A percentile compares a stretch with the other conserved stretches of the same genome.
Conservation (phyloP, 2,113 vertebrate species). For the Colaptes auratus region DNA sequence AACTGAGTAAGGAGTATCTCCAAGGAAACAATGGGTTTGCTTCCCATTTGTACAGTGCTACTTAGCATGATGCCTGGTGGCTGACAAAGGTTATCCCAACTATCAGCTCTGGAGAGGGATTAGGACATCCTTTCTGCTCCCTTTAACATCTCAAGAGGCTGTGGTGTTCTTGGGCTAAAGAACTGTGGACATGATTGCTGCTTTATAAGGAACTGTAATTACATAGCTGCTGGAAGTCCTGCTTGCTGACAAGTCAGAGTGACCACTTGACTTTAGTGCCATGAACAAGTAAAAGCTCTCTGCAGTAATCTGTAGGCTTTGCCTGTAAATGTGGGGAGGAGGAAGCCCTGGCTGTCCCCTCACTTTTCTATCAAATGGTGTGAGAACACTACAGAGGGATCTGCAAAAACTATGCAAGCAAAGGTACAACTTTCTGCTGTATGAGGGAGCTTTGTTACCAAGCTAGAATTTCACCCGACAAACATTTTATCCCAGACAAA, state of each 20-base stretch:
- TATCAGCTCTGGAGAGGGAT: neutral
- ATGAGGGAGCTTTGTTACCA: neutral
- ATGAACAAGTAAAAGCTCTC: neutral
- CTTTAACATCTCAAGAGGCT: neutral
- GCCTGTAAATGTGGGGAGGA: neutral
- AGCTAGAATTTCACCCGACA: neutral
- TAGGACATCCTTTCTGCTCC: slow-evolving; percentile 13
- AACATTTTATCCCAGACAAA: neutral
- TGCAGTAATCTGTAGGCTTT: neutral
- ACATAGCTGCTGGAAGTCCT: neutral
- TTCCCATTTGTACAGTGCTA: neutral
- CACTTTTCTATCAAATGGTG: neutral
- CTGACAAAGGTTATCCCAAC: neutral
- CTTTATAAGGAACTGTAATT: neutral
- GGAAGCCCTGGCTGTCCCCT: neutral
- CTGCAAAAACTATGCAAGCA: neutral
- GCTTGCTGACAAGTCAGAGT: neutral
- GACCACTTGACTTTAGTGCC: neutral
- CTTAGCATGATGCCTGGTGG: neutral
- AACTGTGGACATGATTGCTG: neutral
- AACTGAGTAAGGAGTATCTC: neutral
- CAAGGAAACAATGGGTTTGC: neutral
- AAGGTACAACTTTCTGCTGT: neutral
- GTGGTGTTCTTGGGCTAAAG: neutral
- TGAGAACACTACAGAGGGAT: neutral